Evolutionary conservation across 2,113 vertebrate genomes (phyloP), one percentile per base, ranked within the genome.

Genomic region (Coturnix japonica): DNA sequence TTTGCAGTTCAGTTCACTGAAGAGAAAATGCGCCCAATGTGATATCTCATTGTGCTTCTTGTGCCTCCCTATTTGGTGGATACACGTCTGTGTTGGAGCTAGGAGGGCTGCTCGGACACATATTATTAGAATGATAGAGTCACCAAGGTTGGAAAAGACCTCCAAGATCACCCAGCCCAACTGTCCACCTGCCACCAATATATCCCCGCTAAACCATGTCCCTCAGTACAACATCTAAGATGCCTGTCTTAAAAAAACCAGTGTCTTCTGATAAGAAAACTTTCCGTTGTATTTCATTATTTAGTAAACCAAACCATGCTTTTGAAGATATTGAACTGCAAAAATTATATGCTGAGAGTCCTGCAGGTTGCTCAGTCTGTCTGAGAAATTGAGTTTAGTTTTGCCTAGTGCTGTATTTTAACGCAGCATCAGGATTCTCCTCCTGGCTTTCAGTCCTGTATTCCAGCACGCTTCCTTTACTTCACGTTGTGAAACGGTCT

Each of bases 1-100:
- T 92, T 83, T 91, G 83, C 69, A 91, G 59, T 60, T 94, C 87
- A 73, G 54, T 25, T 94, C 70, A 57, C 53, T 57, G 49, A 76
- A 76, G 54, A 81, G 66, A 91, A 94, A 91, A 78, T 30, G 54
- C 90, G 28, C 28, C 13, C 81, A 64, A 56, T 3, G 14, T 67
- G 80, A 2, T 92, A 39, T 41, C 84, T 89, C 61, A 49, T 13
- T 65, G 49, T 56, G 64, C 41, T 89, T 44, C 77, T 39, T 60
- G 63, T 80, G 49, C 67, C 71, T 19, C 44, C 33, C 26, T 67
- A 71, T 74, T 31, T 31, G 51, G 47, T 49, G 26, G 15, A 53
- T 53, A 16, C 51, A 17, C 5, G 16, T 17, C 26, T 53, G 26
- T 17, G 14, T 17, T 53, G 51, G 26, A 53, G 15, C 49, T 26